Evolutionary conservation across 64 coral and sea anemone genomes (phyloP).

Genomic region (Porites australiensis): DNA sequence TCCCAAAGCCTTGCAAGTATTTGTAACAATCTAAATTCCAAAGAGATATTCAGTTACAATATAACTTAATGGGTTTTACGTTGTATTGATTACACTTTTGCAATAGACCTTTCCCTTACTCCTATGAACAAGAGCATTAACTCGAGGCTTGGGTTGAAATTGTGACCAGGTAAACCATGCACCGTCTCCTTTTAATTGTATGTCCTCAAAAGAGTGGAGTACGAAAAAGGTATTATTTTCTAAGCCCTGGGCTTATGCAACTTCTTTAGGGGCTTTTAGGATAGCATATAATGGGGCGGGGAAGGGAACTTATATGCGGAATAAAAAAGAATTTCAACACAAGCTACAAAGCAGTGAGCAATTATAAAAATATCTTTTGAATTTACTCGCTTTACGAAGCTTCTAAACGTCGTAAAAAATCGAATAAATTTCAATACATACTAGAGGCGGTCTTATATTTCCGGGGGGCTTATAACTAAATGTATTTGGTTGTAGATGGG

Average conservation of each 20-base stretch:
- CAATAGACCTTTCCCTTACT: neutral
- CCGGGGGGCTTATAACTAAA: too few species aligned
- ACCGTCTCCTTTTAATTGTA: neutral
- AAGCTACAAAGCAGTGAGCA: too few species aligned
- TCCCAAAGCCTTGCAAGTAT: slow-evolving; percentile 15
- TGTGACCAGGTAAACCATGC: neutral
- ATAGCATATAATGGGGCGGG: too few species aligned
- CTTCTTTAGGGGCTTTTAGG: too few species aligned
- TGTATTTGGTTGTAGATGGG: too few species aligned
- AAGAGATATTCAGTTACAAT: neutral
- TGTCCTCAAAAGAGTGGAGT: slow-evolving; percentile 1
- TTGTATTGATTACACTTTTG: slow-evolving; percentile 3
- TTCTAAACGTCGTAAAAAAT: neutral
- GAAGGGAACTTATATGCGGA: too few species aligned
- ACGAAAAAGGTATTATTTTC: too few species aligned
- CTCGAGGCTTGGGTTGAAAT: slow-evolving; percentile 16
- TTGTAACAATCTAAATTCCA: slow-evolving; percentile 53
- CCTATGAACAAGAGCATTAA: slow-evolving; percentile 9
- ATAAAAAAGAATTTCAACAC: too few species aligned
- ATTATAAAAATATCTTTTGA: too few species aligned
- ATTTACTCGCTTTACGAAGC: neutral
- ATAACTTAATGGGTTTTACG: slow-evolving; percentile 4
- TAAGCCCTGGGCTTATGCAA: too few species aligned
- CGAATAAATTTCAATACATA: too few species aligned
- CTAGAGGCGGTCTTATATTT: too few species aligned